These are phyloP conservation scores for Heliconius hortense DNA, from an alignment of 2,888 invertebrate species.

Conservation along the genomic window DNA sequence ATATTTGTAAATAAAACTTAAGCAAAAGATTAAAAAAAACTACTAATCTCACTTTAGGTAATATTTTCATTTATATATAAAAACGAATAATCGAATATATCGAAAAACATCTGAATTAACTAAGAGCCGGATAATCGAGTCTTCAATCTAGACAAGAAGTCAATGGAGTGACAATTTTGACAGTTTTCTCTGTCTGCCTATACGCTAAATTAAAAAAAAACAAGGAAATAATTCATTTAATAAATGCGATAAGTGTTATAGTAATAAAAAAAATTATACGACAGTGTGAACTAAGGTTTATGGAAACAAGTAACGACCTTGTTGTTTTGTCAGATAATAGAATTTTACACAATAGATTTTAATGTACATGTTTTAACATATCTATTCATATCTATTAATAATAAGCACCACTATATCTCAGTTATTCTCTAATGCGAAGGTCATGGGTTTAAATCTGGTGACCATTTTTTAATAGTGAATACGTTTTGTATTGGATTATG, in stretches of 20 bases:
- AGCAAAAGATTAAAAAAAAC: no score
- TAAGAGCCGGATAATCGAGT: no score
- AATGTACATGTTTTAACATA: slow-evolving; percentile 1
- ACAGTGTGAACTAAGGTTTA: slow-evolving; percentile 10
- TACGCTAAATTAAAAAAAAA: no score
- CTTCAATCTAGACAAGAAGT: no score
- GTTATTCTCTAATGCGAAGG: not conserved
- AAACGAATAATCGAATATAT: no score
- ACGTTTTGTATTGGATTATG: no score
- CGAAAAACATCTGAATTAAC: no score
- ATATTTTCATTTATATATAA: not conserved
- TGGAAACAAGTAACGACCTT: slow-evolving; percentile 25
- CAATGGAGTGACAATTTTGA: no score
- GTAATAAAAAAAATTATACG: not conserved
- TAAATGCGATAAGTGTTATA: no score
- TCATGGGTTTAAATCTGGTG: not conserved
- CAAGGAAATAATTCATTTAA: no score
- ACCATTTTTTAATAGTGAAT: not conserved
- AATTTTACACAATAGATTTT: slow-evolving; percentile 25
- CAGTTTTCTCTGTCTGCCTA: no score
- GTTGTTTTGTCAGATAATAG: slow-evolving; percentile 15
- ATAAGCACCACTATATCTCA: not conserved
- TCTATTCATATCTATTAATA: not conserved
- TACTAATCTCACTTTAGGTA: not conserved
- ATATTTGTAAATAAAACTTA: no score